Percentiles rank a stretch among this genome's conserved stretches.
These are phyloP conservation scores for Porites divaricata DNA, from an alignment of 92 coral and sea anemone genomes.

Conservation along the genomic window DNA sequence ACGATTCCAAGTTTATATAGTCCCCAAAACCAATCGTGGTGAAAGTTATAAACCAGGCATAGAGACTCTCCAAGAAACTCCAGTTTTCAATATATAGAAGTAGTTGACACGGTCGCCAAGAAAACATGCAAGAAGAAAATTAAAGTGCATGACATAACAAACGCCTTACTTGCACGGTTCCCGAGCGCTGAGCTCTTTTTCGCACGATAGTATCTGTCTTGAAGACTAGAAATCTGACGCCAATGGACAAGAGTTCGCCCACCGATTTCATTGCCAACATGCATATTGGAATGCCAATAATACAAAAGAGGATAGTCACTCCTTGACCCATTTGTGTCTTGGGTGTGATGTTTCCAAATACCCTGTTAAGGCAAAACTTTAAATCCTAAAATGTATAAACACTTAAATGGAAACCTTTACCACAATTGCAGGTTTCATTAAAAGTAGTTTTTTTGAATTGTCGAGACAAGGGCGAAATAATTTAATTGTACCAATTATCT, in stretches of 20 bases:
- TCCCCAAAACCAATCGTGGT: constrained; percentile 42
- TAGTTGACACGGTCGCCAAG: background rate
- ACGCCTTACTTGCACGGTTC: background rate
- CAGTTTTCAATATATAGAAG: constrained; percentile 8
- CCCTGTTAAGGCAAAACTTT: background rate
- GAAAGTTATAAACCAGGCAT: constrained; percentile 37
- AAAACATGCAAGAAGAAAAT: background rate
- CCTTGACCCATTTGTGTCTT: constrained; percentile 17
- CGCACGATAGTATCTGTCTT: constrained; percentile 1
- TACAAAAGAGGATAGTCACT: constrained; percentile 22
- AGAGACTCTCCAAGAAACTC: constrained; percentile 24
- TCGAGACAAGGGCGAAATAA: no score
- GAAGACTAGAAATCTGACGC: background rate
- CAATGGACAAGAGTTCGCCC: constrained; percentile 7
- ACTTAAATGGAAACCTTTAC: background rate
- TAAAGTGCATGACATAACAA: background rate
- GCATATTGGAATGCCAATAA: constrained; percentile 16
- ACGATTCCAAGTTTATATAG: constrained; percentile 16
- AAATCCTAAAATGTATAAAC: background rate
- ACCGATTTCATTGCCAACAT: constrained; percentile 21
- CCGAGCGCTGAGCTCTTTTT: background rate
- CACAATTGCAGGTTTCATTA: no score
- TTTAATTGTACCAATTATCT: no score
- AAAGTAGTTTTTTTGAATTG: no score
- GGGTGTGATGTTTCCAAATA: constrained; percentile 35